Base-by-base conservation (phyloP, 2,797 vertebrate genomes). In the Eospalax fontanierii region DNA sequence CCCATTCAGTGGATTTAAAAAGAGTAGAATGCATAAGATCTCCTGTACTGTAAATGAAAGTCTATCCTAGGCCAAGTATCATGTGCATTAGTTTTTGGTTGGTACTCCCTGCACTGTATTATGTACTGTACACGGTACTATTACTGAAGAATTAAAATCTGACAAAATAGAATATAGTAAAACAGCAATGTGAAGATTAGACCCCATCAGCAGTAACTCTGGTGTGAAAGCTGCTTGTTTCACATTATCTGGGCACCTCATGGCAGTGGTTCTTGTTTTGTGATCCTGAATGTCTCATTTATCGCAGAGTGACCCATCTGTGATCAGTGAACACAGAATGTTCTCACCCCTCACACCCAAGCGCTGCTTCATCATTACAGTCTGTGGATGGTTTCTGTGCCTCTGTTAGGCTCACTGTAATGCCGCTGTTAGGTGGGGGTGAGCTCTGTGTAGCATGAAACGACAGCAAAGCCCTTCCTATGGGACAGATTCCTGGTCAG, bases 181-280 rank as follows among this genome's bases (percentile, higher is more conserved):
- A 61, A 28, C 0, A 26, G 16, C 21, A 8, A 1, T 14, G 0
- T 22, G 70, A 83, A 57, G 43, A 38, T 22, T 0, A 59, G 35
- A 50, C 6, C 1, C 16, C 4, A 1, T 9, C 2, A 0, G 6
- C 21, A 4, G 38, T 18, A 30, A 50, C 28, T 22, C 30, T 3
- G 14, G 10, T 40, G 21, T 80, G n/a, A 78, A 14, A 1, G 24
- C n/a, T 28, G 14, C 57, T 18, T 2, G 0, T 35, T 35, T 4
- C 6, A 0, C 35, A 70, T 38, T 40, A 4, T 65, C 75, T 21
- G 28, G 80, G 22, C 4, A 7, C 46, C 30, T 16, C 6, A 22
- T n/a, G 30, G 57, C 59, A 54, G 22, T 28, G 18, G 21, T 21
- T 24, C 54, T 74, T 15, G 19, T 19, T 79, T 28, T 33, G 84